A percentile compares a stretch with the other conserved stretches of the same genome.
phyloP scores from a whole-genome alignment of 2,113 vertebrate species.

The Malaclemys terrapin region DNA sequence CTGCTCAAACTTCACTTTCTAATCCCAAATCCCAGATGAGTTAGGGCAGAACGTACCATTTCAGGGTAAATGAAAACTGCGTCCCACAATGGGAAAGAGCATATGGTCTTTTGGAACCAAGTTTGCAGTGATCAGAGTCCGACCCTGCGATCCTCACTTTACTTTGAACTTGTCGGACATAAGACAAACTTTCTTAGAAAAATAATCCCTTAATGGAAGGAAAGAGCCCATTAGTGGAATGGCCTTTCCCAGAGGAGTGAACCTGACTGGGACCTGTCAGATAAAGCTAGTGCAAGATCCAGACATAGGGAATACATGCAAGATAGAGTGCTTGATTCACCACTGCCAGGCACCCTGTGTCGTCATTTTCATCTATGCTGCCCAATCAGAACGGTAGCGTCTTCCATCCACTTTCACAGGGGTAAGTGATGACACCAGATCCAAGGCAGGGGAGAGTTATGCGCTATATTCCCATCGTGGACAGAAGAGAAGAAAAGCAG shows the following conservation, averaged over 20 bases:
- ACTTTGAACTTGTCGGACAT: not conserved
- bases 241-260: not conserved
- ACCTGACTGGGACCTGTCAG: too few species aligned
- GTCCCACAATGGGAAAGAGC: not conserved
- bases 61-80: constrained; percentile 40
- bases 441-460: not conserved
- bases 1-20: constrained; percentile 41
- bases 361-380: not conserved
- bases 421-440: not conserved
- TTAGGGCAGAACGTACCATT: not conserved
- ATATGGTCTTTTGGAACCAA: not conserved
- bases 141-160: not conserved
- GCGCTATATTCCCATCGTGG: not conserved
- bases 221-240: not conserved
- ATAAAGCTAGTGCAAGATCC: too few species aligned
- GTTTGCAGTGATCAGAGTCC: not conserved
- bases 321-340: not conserved
- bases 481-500: not conserved
- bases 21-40: not conserved
- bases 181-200: not conserved
- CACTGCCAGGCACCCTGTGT: too few species aligned
- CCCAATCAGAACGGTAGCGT: too few species aligned
- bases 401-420: not conserved
- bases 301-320: too few species aligned
- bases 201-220: not conserved